A percentile compares a stretch with the other conserved stretches of the same genome.
These are phyloP conservation scores for Apistogramma diplotaenia DNA, from an alignment of 2,113 vertebrate genomes.

Conservation along the genomic window DNA sequence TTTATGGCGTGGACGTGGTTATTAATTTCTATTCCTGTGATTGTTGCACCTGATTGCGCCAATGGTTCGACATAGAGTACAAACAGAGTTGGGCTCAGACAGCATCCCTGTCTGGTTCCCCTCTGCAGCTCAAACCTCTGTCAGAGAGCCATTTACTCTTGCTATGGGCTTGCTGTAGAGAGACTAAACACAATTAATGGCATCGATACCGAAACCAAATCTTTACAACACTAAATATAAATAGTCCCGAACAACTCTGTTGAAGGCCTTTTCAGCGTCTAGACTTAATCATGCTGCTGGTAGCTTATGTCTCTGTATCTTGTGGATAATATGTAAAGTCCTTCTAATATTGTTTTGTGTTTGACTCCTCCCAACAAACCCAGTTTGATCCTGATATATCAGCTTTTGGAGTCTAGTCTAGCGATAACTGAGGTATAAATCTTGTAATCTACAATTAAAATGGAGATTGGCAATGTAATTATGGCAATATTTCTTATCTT, in stretches of 20 bases:
- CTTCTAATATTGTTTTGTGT: background rate
- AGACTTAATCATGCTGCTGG: background rate
- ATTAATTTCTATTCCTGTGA: background rate
- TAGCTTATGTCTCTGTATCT: background rate
- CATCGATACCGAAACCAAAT: too few relatives aligned
- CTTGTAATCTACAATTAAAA: background rate
- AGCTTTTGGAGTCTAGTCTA: background rate
- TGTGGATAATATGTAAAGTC: background rate
- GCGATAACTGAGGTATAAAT: background rate
- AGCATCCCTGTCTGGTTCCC: background rate
- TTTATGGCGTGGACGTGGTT: background rate
- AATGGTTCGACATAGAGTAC: background rate
- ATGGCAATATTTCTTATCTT: background rate
- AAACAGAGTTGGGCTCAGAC: background rate
- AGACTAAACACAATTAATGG: too few relatives aligned
- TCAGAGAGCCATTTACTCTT: too few relatives aligned
- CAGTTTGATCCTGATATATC: background rate
- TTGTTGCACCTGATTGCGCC: background rate
- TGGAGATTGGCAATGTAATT: background rate
- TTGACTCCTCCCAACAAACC: background rate
- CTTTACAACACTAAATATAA: too few relatives aligned
- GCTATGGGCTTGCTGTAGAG: too few relatives aligned
- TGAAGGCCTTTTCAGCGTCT: background rate
- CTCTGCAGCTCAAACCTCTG: too few relatives aligned
- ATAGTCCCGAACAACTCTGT: background rate